Evolutionary conservation across 2,797 vertebrate species (phyloP), one percentile per base, ranked within the genome.

Genomic region (Zalophus californianus): DNA sequence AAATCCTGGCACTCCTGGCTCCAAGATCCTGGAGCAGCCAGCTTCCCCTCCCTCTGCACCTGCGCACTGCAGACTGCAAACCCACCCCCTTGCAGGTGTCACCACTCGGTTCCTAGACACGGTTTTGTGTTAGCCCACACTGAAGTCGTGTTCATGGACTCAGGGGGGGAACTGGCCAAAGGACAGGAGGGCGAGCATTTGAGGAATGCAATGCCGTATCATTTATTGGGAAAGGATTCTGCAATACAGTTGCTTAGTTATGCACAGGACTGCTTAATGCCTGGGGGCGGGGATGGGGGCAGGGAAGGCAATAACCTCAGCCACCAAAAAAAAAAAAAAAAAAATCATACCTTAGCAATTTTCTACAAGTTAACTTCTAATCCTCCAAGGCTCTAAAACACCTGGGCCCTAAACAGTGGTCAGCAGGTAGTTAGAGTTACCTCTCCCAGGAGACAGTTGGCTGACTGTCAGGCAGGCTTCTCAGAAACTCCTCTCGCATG

Each of bases 61-160:
- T 1, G 23, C 20, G 13, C 56, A 0, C 29, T 8, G 1, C 54
- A 52, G 18, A 21, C 44, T 1, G 66, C 27, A 20, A 6, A 0
- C 68, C 20, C 3, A 32, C 14, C 2, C 2, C n/a, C 8, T 6
- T 10, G 29, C 54, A 14, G 15, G 4, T 0, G 12, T 41, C 32
- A 0, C 20, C 0, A 16, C 27, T 0, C 0, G 2, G 5, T 7
- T 12, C 35, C 15, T 14, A 21, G 16, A n/a, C 70, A 4, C 15
- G 0, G 13, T 8, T 60, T 38, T 10, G 4, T 3, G 3, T 66
- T 1, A 27, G 16, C 35, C 15, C 16, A 7, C n/a, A 2, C 32
- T 0, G 0, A 58, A 13, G 41, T 18, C 50, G 29, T 13, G 12
- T 13, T 87, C 77, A 5, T 8, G 0, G 2, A 4, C n/a, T 82